Evolutionary conservation across 2,888 invertebrate genomes (phyloP).

Genomic region (Agapetus fuscipes): DNA sequence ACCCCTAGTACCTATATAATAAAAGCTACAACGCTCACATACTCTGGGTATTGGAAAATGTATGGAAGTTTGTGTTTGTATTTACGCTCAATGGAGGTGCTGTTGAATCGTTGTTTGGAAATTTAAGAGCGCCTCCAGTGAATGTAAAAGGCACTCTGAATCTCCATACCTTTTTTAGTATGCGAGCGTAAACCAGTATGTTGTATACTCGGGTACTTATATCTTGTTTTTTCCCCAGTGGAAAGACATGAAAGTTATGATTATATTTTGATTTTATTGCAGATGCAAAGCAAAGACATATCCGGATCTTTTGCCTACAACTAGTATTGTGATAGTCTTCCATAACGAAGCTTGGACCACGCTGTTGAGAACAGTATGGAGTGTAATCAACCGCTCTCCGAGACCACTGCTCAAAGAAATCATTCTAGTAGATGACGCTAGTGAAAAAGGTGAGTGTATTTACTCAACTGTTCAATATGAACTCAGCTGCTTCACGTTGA

Average conservation of each 20-base stretch:
- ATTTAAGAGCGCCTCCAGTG: too few relatives aligned
- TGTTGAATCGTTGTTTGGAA: too few relatives aligned
- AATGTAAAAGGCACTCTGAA: too few relatives aligned
- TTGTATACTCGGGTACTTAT: constrained; percentile 2
- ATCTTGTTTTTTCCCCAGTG: too few relatives aligned
- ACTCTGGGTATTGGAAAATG: too few relatives aligned
- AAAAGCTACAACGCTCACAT: too few relatives aligned
- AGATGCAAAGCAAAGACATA: constrained; percentile 76
- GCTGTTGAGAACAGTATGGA: constrained; percentile 90
- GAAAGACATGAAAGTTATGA: too few relatives aligned
- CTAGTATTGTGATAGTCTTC: constrained; percentile 96
- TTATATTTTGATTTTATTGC: constrained; percentile 22
- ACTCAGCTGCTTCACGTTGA: neutral
- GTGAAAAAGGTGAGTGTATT: constrained; percentile 66
- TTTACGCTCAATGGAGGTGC: too few relatives aligned
- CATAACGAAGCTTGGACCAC: constrained; percentile 99
- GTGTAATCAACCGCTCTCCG: constrained; percentile 93
- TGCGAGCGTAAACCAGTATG: neutral
- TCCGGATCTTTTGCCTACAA: constrained; percentile 73
- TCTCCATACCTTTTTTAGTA: too few relatives aligned
- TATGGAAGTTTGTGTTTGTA: too few relatives aligned
- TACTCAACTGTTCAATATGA: neutral
- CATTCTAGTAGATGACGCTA: constrained; percentile 95
- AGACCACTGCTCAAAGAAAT: constrained; percentile 80
- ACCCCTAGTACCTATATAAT: too few relatives aligned